These are phyloP conservation scores for Vannuccia rotundouncinata DNA, from an alignment of 2,888 invertebrate genomes.

Conservation along the genomic window DNA sequence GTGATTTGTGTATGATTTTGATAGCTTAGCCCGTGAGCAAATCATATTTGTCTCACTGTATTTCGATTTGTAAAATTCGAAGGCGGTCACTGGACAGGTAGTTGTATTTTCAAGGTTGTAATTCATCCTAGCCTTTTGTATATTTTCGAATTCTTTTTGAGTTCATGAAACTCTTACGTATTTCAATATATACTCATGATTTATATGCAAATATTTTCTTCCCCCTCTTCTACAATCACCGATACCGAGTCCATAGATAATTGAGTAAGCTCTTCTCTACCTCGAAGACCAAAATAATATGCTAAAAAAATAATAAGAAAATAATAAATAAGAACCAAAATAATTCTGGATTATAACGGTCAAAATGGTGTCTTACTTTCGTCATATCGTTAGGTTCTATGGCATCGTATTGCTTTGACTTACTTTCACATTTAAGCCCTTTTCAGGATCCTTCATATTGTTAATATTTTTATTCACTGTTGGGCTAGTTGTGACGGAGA, in stretches of 20 bases:
- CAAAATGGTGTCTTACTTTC: not conserved
- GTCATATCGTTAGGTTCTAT: not conserved
- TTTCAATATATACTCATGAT: not conserved
- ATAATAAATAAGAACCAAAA: not conserved
- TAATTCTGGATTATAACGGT: not conserved
- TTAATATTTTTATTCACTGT: not conserved
- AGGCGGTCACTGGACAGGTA: not conserved
- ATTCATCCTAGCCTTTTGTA: not conserved
- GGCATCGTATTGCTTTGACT: too few relatives aligned
- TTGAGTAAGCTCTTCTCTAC: too few relatives aligned
- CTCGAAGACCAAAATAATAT: too few relatives aligned
- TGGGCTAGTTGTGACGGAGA: not conserved
- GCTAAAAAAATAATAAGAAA: too few relatives aligned
- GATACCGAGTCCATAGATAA: not conserved
- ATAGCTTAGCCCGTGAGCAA: not conserved
- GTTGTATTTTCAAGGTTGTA: too few relatives aligned
- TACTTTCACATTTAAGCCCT: not conserved
- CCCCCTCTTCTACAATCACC: not conserved
- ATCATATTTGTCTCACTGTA: not conserved
- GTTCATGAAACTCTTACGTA: not conserved
- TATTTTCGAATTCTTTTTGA: not conserved
- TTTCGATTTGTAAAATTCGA: not conserved
- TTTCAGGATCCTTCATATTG: not conserved
- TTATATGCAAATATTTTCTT: not conserved
- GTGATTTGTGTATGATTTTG: too few relatives aligned